Evolutionary conservation across 1,140 invertebrate genomes (phyloP), one percentile per base, ranked within the genome.

Genomic region (Drosophila ananassae): DNA sequence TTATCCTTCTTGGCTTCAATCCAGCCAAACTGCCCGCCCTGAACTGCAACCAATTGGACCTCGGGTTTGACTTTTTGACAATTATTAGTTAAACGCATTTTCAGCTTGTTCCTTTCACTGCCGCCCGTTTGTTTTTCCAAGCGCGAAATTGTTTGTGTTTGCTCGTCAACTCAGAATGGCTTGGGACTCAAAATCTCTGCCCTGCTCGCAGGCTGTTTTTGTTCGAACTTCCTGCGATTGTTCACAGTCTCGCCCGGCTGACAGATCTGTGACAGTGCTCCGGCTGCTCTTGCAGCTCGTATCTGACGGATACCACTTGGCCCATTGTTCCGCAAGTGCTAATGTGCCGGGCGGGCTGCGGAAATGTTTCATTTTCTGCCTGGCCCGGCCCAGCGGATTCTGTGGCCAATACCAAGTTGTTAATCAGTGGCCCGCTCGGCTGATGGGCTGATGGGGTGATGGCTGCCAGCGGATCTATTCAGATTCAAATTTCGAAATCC

Each of bases 71-170:
- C 79, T 89, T 73, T 67, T 87, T 89, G 79, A 89, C 84, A 89
- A 89, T 89, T 89, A 89, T 89, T 89, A 89, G 79, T 89, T 89
- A 72, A 84, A 89, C 84, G 84, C 76, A 78, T 81, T 78, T 81
- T 87, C 62, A 68, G 77, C 61, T 66, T 62, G 64, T 55, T 69
- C 73, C 63, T 76, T 74, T 50, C 53, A 54, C 53, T 59, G 64
- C 77, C 75, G 74, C 67, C 76, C 77, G 78, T 85, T 80, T 81
- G 79, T 50, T 63, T 79, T 79, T 66, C 80, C 76, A 89, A 83
- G 83, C 83, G 83, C 83, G 72, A 87, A 87, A 87, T 89, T 89
- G 79, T 87, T 89, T 89, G 83, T 87, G 72, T 89, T 89, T 67
- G 85, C 69, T 53, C 64, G 80, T 75, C 68, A 75, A 85, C 87